Evolutionary conservation across 1,140 invertebrate genomes (phyloP).

Genomic region (Drosophila grimshawi): DNA sequence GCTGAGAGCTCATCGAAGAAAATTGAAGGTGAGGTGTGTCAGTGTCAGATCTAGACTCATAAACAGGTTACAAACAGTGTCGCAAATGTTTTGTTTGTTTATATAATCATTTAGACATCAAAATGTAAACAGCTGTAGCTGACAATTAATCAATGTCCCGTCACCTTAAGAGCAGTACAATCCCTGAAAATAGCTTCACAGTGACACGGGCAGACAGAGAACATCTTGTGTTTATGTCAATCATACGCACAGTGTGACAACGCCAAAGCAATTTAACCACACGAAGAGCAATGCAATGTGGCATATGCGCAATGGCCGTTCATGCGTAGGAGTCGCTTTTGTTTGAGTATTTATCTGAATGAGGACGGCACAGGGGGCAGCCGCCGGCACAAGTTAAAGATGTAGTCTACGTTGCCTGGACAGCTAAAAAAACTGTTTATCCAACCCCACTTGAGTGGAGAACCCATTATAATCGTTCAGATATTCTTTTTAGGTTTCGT

Average conservation of each 20-base stretch:
- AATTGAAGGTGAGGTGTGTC: not conserved
- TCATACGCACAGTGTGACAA: slow-evolving; percentile 60
- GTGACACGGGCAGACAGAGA: slow-evolving; percentile 17
- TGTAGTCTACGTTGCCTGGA: slow-evolving; percentile 16
- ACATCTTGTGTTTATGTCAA: slow-evolving; percentile 62
- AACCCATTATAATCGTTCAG: slow-evolving; percentile 10
- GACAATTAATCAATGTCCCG: slow-evolving; percentile 71
- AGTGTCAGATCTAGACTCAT: not conserved
- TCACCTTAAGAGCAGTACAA: slow-evolving; percentile 52
- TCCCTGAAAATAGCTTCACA: slow-evolving; percentile 1
- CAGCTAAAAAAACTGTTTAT: not conserved
- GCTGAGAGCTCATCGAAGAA: not conserved
- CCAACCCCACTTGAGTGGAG: slow-evolving; percentile 2
- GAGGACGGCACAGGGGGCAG: not conserved
- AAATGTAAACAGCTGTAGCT: slow-evolving; percentile 41
- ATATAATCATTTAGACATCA: slow-evolving; percentile 35
- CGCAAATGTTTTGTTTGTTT: slow-evolving; percentile 19
- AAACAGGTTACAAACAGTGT: not conserved
- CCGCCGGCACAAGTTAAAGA: not conserved
- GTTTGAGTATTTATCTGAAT: slow-evolving; percentile 1
- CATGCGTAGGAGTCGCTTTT: not conserved
- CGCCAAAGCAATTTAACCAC: slow-evolving; percentile 41
- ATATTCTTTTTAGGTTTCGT: slow-evolving; percentile 7
- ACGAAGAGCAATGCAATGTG: slow-evolving; percentile 11
- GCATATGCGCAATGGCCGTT: slow-evolving; percentile 25